Percentiles rank a stretch among this genome's conserved stretches.
Evolutionary conservation across 2,113 vertebrate species (phyloP).

Genomic region (Hippopotamus amphibius): DNA sequence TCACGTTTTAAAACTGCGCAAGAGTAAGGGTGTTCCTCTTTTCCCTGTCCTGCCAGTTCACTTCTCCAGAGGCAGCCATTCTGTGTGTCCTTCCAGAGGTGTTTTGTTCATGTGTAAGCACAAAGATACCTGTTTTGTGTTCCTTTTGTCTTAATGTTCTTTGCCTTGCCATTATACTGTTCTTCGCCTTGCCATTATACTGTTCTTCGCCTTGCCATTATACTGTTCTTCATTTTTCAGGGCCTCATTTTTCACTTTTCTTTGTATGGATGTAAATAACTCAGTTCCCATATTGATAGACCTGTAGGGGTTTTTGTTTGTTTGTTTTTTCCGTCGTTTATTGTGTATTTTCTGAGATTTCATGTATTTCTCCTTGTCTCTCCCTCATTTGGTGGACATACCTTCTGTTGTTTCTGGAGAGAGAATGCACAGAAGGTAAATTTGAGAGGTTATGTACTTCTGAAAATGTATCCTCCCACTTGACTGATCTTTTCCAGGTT

Average conservation of each 20-base stretch:
- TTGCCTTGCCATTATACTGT: not conserved
- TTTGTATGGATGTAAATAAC: not conserved
- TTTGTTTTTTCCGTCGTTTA: not conserved
- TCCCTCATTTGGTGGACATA: not conserved
- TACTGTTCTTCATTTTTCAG: not conserved
- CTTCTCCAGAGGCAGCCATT: not conserved
- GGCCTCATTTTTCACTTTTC: not conserved
- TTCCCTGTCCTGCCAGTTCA: not conserved
- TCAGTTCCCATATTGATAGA: not conserved
- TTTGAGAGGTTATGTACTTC: not conserved
- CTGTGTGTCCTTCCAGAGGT: not conserved
- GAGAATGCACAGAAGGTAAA: not conserved
- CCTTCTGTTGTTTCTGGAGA: not conserved
- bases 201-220: not conserved
- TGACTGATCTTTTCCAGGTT: not conserved
- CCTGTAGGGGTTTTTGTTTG: not conserved
- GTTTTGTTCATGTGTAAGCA: not conserved
- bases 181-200: too few relatives aligned
- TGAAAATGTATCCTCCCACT: not conserved
- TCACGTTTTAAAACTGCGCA: not conserved
- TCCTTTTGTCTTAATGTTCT: too few relatives aligned
- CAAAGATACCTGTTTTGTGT: rapidly evolving
- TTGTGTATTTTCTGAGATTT: not conserved
- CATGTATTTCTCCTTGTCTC: not conserved
- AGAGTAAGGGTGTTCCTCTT: not conserved